A percentile compares a stretch with the other conserved stretches of the same genome.
Evolutionary conservation across 1,140 invertebrate genomes (phyloP).

Genomic region (Nasonia vitripennis): DNA sequence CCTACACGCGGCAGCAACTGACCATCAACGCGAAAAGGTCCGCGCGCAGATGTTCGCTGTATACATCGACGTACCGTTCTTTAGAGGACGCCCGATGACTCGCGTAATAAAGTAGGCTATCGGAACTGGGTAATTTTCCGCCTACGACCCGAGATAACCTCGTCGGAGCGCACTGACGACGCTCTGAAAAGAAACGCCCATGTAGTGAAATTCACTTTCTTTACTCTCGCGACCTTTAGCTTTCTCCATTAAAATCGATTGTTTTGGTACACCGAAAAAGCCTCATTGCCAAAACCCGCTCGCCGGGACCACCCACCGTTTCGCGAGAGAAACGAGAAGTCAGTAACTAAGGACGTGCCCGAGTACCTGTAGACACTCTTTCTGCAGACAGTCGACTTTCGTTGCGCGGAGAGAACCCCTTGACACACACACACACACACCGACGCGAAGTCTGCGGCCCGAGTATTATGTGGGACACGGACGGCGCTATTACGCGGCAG

Average conservation of each 20-base stretch:
- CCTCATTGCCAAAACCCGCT: too few species aligned
- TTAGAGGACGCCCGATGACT: background rate
- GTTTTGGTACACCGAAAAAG: background rate
- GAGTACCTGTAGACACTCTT: background rate
- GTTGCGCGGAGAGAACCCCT: too few species aligned
- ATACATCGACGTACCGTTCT: background rate
- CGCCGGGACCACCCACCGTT: background rate
- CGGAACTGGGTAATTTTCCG: conserved; percentile 34
- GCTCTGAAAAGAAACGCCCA: background rate
- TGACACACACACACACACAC: too few species aligned
- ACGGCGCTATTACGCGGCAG: background rate
- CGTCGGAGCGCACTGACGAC: background rate
- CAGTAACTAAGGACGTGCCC: too few species aligned
- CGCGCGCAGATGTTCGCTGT: background rate
- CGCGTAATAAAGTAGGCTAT: conserved; percentile 36
- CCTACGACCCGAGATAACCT: background rate
- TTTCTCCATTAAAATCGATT: background rate
- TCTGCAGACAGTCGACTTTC: background rate
- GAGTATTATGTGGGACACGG: background rate
- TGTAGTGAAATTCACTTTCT: background rate
- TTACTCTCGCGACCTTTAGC: background rate
- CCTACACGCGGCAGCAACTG: too few species aligned
- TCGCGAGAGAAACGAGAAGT: too few species aligned
- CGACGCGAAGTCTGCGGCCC: too few species aligned
- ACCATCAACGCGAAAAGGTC: background rate